A percentile compares a stretch with the other conserved stretches of the same genome.
These are phyloP conservation scores for Pachyrhynchus sulphureomaculatus DNA, from an alignment of 1,140 invertebrate species.

Conservation along the genomic window DNA sequence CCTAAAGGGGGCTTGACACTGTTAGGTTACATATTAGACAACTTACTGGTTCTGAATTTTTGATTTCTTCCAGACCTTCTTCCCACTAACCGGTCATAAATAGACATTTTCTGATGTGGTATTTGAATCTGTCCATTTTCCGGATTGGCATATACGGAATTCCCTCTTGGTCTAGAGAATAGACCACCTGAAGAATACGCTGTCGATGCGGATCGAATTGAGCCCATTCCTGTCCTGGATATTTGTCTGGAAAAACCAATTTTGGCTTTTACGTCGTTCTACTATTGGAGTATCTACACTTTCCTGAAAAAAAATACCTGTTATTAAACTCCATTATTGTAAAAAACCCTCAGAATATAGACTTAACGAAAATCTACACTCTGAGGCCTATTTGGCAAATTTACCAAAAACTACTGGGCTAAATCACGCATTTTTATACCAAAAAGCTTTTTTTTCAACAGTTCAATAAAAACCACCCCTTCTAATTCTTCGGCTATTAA, in stretches of 20 bases:
- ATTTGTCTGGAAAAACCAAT: slow-evolving; percentile 84
- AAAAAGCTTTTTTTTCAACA: too few relatives aligned
- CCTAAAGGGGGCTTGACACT: too few relatives aligned
- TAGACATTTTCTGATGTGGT: slow-evolving; percentile 67
- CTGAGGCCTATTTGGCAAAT: too few relatives aligned
- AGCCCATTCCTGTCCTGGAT: slow-evolving; percentile 80
- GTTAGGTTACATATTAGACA: too few relatives aligned
- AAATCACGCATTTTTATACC: too few relatives aligned
- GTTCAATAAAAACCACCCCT: too few relatives aligned
- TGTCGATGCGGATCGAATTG: slow-evolving; percentile 77
- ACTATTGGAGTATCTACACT: slow-evolving; percentile 85
- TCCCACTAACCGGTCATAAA: slow-evolving; percentile 78
- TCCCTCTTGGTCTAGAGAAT: slow-evolving; percentile 60
- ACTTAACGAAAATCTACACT: too few relatives aligned
- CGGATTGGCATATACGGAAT: slow-evolving; percentile 75
- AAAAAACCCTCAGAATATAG: too few relatives aligned
- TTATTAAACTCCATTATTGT: too few relatives aligned
- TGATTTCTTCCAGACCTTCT: slow-evolving; percentile 72
- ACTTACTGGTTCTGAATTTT: slow-evolving; percentile 36
- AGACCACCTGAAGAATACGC: slow-evolving; percentile 79
- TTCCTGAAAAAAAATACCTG: slow-evolving; percentile 60
- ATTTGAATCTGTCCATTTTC: slow-evolving; percentile 62
- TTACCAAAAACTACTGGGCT: too few relatives aligned
- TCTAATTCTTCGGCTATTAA: too few relatives aligned
- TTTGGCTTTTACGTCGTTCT: slow-evolving; percentile 69